Conservation (phyloP, 2,888 invertebrate genomes). For the Patella pellucida region DNA sequence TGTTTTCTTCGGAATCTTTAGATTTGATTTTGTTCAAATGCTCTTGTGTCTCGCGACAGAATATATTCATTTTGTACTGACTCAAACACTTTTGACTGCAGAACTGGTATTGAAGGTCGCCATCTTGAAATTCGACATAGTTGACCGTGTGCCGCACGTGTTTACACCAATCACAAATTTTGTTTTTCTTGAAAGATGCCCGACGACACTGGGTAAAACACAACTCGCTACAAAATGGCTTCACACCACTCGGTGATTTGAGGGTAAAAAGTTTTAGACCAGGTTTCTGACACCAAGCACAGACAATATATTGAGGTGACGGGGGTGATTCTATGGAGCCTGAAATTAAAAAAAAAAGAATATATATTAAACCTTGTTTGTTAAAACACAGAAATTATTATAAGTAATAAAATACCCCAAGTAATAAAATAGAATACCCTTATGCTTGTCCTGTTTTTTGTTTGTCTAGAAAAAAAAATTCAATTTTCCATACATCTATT, state of each 20-base stretch:
- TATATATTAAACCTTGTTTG: not conserved
- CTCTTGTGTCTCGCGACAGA: slow-evolving; percentile 92
- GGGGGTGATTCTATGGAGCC: slow-evolving; percentile 35
- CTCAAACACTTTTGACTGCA: slow-evolving; percentile 92
- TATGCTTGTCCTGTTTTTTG: too few relatives aligned
- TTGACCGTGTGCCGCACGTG: slow-evolving; percentile 91
- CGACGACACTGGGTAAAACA: slow-evolving; percentile 91
- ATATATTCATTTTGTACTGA: slow-evolving; percentile 97
- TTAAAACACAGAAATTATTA: too few relatives aligned
- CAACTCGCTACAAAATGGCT: slow-evolving; percentile 85
- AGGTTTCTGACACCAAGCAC: slow-evolving; percentile 71
- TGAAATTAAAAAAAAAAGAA: slow-evolving; percentile 22
- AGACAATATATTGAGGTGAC: slow-evolving; percentile 56
- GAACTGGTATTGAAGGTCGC: slow-evolving; percentile 90
- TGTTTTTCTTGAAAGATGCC: slow-evolving; percentile 90
- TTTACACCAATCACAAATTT: slow-evolving; percentile 92
- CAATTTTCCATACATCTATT: too few relatives aligned
- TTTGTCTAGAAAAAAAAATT: too few relatives aligned
- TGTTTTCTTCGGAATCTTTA: slow-evolving; percentile 27
- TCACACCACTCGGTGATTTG: slow-evolving; percentile 62
- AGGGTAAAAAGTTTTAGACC: slow-evolving; percentile 68
- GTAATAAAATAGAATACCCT: too few relatives aligned
- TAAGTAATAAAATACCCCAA: too few relatives aligned
- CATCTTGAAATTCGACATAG: slow-evolving; percentile 92
- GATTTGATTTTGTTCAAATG: slow-evolving; percentile 82